A percentile compares a stretch with the other conserved stretches of the same genome.
These are phyloP conservation scores for Gymnodraco acuticeps DNA, from an alignment of 2,797 vertebrate species.

Conservation along the genomic window DNA sequence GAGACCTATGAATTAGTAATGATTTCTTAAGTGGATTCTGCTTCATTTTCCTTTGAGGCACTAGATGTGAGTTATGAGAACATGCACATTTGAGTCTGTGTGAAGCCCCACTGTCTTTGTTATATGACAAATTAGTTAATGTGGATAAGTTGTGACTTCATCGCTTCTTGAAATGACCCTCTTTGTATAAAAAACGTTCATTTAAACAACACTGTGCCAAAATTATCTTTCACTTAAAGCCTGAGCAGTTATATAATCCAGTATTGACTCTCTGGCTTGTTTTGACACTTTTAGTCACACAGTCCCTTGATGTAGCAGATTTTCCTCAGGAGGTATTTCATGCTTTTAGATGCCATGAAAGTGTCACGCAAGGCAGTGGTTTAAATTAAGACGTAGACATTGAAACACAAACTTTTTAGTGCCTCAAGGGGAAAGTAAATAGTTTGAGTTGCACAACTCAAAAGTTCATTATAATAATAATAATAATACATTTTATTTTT, in stretches of 20 bases:
- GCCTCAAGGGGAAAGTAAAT: too few species aligned
- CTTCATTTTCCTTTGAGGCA: constrained; percentile 68
- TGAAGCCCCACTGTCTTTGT: constrained; percentile 61
- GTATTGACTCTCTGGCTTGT: constrained; percentile 20
- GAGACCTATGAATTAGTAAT: constrained; percentile 77
- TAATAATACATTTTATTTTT: too few species aligned
- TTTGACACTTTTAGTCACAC: constrained; percentile 28
- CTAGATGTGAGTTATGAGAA: constrained; percentile 74
- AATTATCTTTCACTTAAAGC: constrained; percentile 31
- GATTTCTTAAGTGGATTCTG: constrained; percentile 76
- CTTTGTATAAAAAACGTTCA: constrained; percentile 34
- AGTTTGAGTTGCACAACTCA: too few species aligned
- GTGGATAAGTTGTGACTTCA: constrained; percentile 48
- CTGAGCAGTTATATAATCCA: constrained; percentile 35
- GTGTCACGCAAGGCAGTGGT: constrained; percentile 14
- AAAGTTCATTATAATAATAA: too few species aligned
- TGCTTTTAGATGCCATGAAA: constrained; percentile 5
- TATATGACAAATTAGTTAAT: constrained; percentile 68
- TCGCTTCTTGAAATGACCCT: constrained; percentile 25
- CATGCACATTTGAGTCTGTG: constrained; percentile 65
- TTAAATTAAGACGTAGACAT: constrained; percentile 24
- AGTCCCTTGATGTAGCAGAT: constrained; percentile 54
- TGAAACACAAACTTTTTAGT: constrained; percentile 4
- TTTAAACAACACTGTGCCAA: constrained; percentile 28
- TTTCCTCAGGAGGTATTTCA: constrained; percentile 25